These are phyloP conservation scores for Xestia ashworthii DNA, from an alignment of 2,888 invertebrate species.

Conservation along the genomic window DNA sequence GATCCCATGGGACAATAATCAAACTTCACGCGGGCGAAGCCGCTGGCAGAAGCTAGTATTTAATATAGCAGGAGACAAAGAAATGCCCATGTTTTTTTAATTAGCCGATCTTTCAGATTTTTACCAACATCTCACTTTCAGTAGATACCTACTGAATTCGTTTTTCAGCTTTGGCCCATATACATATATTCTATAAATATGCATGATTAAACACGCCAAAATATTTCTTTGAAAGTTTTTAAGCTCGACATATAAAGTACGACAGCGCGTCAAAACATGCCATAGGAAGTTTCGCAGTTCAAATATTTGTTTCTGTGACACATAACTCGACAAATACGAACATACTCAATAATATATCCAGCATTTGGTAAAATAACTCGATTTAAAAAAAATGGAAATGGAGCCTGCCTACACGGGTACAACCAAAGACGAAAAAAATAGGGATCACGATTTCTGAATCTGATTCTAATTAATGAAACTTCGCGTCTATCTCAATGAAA, in stretches of 20 bases:
- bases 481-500: background rate
- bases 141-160: background rate
- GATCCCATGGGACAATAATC: no score
- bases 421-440: constrained; percentile 8
- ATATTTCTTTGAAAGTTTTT: constrained; percentile 43
- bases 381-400: constrained; percentile 18
- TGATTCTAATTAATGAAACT: constrained; percentile 16
- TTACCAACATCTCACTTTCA: background rate
- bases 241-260: constrained; percentile 47
- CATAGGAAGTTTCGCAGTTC: constrained; percentile 32
- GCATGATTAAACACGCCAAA: constrained; percentile 34
- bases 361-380: background rate
- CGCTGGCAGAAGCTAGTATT: no score
- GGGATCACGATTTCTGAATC: constrained; percentile 6
- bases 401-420: no score
- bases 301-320: constrained; percentile 43
- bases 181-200: constrained; percentile 20
- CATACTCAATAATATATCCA: background rate
- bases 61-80: no score
- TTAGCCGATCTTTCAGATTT: constrained; percentile 3
- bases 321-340: background rate
- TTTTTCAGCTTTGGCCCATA: background rate
- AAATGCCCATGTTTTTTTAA: background rate
- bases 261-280: constrained; percentile 67
- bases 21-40: no score